Percentiles rank a stretch among this genome's conserved stretches.
These are phyloP conservation scores for Dendrophyllia cribrosa DNA, from an alignment of 64 coral and sea anemone genomes.

Conservation along the genomic window DNA sequence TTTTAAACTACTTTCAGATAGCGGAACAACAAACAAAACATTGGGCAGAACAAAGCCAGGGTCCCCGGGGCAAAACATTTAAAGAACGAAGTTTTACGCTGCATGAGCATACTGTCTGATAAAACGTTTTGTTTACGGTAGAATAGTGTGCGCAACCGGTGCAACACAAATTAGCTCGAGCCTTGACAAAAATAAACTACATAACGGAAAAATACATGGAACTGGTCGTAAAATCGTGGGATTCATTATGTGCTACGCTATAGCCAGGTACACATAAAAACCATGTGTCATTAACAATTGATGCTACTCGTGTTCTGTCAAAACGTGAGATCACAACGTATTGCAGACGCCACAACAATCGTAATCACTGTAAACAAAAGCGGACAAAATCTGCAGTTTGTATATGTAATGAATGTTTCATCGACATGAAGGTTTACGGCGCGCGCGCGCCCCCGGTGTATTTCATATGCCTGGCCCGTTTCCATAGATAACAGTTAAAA, in stretches of 20 bases:
- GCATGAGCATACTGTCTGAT: neutral
- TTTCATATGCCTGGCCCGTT: neutral
- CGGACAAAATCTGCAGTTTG: slow-evolving; percentile 23
- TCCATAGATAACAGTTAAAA: neutral
- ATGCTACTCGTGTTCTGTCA: neutral
- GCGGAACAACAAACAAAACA: slow-evolving; percentile 5
- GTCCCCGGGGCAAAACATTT: slow-evolving; percentile 4
- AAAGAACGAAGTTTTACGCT: slow-evolving; percentile 12
- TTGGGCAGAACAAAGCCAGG: neutral
- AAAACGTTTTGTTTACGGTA: neutral
- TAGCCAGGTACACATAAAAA: neutral
- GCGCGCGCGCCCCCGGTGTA: neutral
- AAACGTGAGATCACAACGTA: neutral
- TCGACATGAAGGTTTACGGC: neutral
- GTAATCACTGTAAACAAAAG: slow-evolving; percentile 36
- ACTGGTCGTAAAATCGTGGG: neutral
- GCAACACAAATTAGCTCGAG: neutral
- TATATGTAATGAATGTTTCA: slow-evolving; percentile 27
- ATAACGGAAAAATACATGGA: neutral
- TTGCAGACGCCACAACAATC: neutral
- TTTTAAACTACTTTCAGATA: slow-evolving; percentile 3
- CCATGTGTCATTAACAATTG: slow-evolving; percentile 52
- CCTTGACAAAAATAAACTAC: neutral
- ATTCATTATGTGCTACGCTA: neutral
- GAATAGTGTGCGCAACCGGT: too few relatives aligned